Evolutionary conservation across 1,140 invertebrate species (phyloP).

Genomic region (Streblospio benedicti): DNA sequence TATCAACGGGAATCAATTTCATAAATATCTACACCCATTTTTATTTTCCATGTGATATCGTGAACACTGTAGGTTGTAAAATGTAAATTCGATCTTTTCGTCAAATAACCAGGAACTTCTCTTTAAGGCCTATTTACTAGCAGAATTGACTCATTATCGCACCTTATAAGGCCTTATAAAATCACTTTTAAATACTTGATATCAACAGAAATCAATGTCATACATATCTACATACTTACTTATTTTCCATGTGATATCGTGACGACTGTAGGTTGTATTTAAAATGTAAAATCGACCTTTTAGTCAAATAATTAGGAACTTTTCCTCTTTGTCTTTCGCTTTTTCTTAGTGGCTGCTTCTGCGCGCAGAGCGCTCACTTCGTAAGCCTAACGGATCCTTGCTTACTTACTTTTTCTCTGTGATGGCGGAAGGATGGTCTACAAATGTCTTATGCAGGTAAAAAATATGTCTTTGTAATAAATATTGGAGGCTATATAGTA

Average conservation of each 20-base stretch:
- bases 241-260: not conserved
- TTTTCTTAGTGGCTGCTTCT: not conserved
- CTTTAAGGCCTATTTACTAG: too few species aligned
- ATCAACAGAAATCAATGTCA: not conserved
- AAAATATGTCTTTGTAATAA: too few species aligned
- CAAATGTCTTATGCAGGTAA: conserved; percentile 2
- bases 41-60: not conserved
- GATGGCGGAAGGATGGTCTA: not conserved
- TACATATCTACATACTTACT: not conserved
- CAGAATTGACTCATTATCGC: too few species aligned
- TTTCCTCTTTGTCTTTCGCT: not conserved
- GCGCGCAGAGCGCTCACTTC: not conserved
- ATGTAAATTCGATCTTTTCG: not conserved
- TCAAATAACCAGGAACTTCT: not conserved
- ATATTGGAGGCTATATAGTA: too few species aligned
- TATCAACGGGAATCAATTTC: not conserved
- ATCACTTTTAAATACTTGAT: not conserved
- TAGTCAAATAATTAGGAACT: not conserved
- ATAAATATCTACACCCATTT: not conserved
- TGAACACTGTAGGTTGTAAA: not conserved
- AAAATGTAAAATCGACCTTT: not conserved
- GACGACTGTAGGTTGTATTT: not conserved
- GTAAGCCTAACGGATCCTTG: not conserved
- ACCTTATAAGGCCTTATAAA: too few species aligned
- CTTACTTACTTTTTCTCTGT: not conserved